Conservation (phyloP, 1,140 invertebrate species). For the Diuraphis noxia region DNA sequence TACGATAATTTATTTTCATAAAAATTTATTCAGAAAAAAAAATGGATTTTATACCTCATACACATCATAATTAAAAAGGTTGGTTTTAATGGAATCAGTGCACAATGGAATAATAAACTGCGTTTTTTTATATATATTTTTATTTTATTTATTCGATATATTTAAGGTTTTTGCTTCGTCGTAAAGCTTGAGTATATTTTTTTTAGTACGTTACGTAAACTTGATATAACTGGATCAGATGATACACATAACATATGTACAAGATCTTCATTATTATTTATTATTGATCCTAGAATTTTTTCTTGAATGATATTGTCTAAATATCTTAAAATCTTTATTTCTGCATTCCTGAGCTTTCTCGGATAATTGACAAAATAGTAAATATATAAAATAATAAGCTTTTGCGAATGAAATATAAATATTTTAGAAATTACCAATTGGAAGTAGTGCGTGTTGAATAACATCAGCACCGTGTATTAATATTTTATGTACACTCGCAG, state of each 20-base stretch:
- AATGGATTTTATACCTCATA: no score
- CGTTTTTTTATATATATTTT: background rate
- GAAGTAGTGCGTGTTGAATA: background rate
- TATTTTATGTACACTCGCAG: no score
- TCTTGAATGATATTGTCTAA: background rate
- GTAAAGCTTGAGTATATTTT: background rate
- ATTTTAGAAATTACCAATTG: background rate
- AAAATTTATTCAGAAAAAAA: no score
- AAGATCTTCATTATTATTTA: background rate
- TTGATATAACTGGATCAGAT: background rate
- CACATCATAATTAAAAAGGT: no score
- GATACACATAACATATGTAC: background rate
- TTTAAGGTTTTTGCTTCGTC: no score
- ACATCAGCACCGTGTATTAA: no score
- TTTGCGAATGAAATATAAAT: background rate
- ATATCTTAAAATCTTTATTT: background rate
- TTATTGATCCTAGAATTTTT: background rate
- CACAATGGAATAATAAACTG: no score
- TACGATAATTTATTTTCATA: no score
- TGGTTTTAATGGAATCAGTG: background rate
- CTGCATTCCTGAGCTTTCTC: background rate
- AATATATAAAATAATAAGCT: background rate
- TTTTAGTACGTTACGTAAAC: background rate
- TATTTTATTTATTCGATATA: background rate
- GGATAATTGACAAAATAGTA: background rate